Percentiles rank a stretch among this genome's conserved stretches.
phyloP scores from a whole-genome alignment of 2,113 vertebrate species.

The Diadophis punctatus region DNA sequence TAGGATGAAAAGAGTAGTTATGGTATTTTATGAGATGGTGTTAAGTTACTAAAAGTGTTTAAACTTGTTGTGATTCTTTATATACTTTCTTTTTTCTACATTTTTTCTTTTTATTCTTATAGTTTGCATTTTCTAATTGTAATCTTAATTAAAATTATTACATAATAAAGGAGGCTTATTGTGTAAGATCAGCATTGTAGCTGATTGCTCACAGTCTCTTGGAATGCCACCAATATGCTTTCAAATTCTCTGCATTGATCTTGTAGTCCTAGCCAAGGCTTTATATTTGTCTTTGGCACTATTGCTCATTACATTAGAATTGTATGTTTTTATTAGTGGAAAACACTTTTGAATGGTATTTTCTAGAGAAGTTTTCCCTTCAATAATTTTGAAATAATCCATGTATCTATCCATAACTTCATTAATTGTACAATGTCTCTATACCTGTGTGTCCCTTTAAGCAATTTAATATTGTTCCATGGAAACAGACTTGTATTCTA shows the following conservation, averaged over 20 bases:
- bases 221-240: not conserved
- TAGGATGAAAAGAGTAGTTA: not conserved
- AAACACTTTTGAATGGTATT: not conserved
- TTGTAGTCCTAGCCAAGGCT: not conserved
- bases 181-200: not conserved
- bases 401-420: not conserved
- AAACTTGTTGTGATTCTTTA: not conserved
- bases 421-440: not conserved
- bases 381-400: not conserved
- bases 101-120: not conserved
- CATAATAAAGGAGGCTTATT: not conserved
- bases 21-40: not conserved
- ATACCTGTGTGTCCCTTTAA: slow-evolving; percentile 1
- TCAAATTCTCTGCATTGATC: not conserved
- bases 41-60: not conserved
- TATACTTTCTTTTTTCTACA: not conserved
- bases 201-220: not conserved
- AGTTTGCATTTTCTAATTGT: not conserved
- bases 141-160: not conserved
- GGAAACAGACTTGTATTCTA: not conserved
- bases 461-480: slow-evolving; percentile 3
- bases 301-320: not conserved
- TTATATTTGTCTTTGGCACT: not conserved
- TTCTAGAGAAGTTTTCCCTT: not conserved
- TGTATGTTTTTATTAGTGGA: not conserved